A percentile compares a stretch with the other conserved stretches of the same genome.
phyloP scores from a whole-genome alignment of 2,888 invertebrate species.

The Cheiracanthium punctorium region DNA sequence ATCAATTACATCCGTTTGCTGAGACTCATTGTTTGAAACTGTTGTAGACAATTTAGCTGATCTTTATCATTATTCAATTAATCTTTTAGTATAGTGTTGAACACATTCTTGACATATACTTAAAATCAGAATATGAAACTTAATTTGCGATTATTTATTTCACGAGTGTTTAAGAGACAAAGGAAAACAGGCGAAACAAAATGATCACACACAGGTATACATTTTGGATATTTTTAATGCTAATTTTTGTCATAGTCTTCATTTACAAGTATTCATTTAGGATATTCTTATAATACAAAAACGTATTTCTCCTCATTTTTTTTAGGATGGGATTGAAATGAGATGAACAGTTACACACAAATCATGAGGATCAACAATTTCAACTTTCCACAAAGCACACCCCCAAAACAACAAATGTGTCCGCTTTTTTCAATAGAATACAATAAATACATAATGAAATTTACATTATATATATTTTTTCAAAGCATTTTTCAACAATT shows the following conservation, averaged over 20 bases:
- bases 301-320: slow-evolving; percentile 53
- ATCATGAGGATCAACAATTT: slow-evolving; percentile 60
- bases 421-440: neutral
- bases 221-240: slow-evolving; percentile 64
- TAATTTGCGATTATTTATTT: too few relatives aligned
- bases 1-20: too few relatives aligned
- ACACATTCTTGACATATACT: too few relatives aligned
- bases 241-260: slow-evolving; percentile 61
- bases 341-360: slow-evolving; percentile 59
- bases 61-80: too few relatives aligned
- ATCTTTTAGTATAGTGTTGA: too few relatives aligned
- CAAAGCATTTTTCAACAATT: neutral
- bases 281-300: slow-evolving; percentile 64
- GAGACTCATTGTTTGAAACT: too few relatives aligned
- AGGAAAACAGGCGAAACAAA: neutral
- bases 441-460: slow-evolving; percentile 10
- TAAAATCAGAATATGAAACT: too few relatives aligned
- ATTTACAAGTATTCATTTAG: slow-evolving; percentile 64
- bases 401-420: slow-evolving; percentile 12
- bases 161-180: too few relatives aligned
- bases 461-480: neutral
- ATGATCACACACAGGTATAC: slow-evolving; percentile 30
- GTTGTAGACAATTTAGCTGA: too few relatives aligned
- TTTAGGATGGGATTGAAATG: slow-evolving; percentile 43
- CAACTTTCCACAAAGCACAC: slow-evolving; percentile 35